Conservation (phyloP, 2,888 invertebrate genomes). For the Lysandra bellargus region DNA sequence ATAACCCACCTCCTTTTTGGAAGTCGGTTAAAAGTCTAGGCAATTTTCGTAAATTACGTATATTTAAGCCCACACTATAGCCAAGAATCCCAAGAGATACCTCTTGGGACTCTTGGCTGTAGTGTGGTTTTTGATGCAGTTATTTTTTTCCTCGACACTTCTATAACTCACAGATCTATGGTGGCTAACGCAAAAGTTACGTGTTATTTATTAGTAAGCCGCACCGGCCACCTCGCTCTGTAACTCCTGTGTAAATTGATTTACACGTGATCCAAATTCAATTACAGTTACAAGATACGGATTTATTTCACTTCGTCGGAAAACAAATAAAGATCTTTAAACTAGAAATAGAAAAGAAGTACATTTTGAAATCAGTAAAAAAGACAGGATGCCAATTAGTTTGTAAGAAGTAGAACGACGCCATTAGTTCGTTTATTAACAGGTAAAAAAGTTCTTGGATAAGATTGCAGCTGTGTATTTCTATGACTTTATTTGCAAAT, state of each 20-base stretch:
- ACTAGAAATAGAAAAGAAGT: neutral
- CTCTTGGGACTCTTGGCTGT: no score
- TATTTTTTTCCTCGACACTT: no score
- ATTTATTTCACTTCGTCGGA: conserved; percentile 4
- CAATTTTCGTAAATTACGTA: no score
- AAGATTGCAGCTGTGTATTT: neutral
- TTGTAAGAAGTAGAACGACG: neutral
- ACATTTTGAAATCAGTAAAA: neutral
- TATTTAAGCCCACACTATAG: no score
- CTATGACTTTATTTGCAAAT: neutral
- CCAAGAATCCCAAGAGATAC: no score
- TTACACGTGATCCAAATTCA: neutral
- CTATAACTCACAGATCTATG: neutral
- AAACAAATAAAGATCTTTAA: neutral
- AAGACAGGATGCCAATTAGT: neutral
- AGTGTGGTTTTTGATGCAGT: no score
- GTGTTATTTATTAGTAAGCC: conserved; percentile 4
- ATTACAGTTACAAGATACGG: neutral
- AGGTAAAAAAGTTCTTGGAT: conserved; percentile 4
- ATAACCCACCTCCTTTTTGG: no score
- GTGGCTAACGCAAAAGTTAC: neutral
- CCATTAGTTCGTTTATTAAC: neutral
- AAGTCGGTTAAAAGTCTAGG: no score
- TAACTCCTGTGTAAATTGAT: neutral
- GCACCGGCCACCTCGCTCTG: neutral